Base-by-base conservation (phyloP, 2,113 vertebrate genomes). In the Argyrosomus japonicus region DNA sequence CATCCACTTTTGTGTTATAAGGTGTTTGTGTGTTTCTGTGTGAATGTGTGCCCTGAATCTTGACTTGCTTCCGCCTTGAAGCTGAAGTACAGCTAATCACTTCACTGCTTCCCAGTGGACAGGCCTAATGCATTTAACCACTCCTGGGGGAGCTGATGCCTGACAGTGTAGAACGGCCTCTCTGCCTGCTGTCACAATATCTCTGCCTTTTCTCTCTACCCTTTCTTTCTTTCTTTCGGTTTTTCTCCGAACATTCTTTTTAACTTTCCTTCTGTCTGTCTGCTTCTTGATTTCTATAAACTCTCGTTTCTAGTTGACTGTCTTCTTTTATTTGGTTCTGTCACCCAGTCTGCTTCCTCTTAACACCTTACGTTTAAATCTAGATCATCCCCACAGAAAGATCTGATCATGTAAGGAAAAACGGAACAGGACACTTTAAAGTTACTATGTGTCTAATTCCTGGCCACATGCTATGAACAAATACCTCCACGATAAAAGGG, bases 81-180 rank as follows among this genome's bases (percentile, higher is more conserved):
- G 87, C 84, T 79, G 82, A 89, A 86, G 88, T 77, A 69, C 73
- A 84, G 88, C 77, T 92, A 92, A 92, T 92, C 87, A 93, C 89
- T 85, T 78, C 63, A 50, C 64, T 87, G 75, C 75, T 77, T 88
- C 89, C 88, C 83, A 29, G 83, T 51, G 79, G 91, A 91, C 76
- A 60, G 77, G 56, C 61, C 71, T 90, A 88, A 93, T 89, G 91
- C 84, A 47, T 87, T 89, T 89, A 92, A 90, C 50, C 75, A 77
- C 74, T 85, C 92, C 91, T 68, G 83, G 78, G 89, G 87, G 90
- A 90, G 68, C 82, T 25, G 58, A 36, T 76, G 87, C 27, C 87
- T 87, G 89, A 90, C 84, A 83, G 88, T 15, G 81, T 72, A 84
- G 82, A 91, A 74, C 73, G 21, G 78, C 83, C 75, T 85, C 78